Evolutionary conservation across 2,888 invertebrate genomes (phyloP).

Genomic region (Dinocampus coccinellae): DNA sequence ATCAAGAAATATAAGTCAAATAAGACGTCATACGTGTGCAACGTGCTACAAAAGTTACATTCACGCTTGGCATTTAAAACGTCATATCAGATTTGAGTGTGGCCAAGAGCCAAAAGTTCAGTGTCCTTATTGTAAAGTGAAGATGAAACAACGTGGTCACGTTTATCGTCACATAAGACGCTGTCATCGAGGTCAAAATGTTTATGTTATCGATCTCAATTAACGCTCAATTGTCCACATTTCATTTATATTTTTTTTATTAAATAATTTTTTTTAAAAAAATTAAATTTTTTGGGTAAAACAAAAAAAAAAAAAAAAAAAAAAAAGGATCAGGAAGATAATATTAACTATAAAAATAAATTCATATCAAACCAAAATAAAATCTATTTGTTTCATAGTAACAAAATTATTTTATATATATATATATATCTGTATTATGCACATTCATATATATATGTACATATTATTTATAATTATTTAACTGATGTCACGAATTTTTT

Average conservation of each 20-base stretch:
- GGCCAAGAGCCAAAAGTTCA: constrained; percentile 64
- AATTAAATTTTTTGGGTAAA: constrained; percentile 1
- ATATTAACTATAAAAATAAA: not conserved
- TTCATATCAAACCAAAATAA: not conserved
- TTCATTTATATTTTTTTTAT: constrained; percentile 9
- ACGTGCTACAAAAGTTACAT: constrained; percentile 62
- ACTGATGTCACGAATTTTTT: too few species aligned
- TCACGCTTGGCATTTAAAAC: constrained; percentile 59
- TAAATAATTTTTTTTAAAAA: too few species aligned
- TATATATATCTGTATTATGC: too few species aligned
- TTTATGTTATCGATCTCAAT: constrained; percentile 56
- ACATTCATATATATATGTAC: too few species aligned
- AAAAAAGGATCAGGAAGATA: too few species aligned
- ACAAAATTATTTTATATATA: too few species aligned
- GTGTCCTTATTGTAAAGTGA: constrained; percentile 59
- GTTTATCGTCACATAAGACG: constrained; percentile 59
- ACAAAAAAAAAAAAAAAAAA: not conserved
- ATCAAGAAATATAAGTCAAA: constrained; percentile 34
- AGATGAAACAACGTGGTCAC: constrained; percentile 60
- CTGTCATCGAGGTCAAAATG: constrained; percentile 53
- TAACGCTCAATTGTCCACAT: constrained; percentile 22
- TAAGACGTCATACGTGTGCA: constrained; percentile 56
- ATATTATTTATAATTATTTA: too few species aligned
- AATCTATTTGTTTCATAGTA: too few species aligned
- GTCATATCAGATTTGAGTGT: constrained; percentile 70